Evolutionary conservation across 2,113 vertebrate genomes (phyloP).

Genomic region (Paramisgurnus dabryanus): DNA sequence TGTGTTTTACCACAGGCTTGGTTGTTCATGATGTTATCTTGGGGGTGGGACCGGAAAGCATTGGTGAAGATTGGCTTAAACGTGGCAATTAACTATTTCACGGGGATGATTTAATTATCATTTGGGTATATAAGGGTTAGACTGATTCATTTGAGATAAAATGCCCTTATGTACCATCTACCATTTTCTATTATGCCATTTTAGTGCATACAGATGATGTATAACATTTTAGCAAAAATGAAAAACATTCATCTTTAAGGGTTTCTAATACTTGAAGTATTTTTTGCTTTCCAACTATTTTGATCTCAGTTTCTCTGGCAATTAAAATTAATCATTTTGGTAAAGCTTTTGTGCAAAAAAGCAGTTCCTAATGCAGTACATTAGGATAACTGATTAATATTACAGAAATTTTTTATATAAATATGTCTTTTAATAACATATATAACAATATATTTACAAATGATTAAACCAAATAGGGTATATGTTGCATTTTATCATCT

Average conservation of each 20-base stretch:
- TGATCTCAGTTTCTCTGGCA: neutral
- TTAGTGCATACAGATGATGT: neutral
- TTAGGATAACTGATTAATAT: too few species aligned
- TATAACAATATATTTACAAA: too few species aligned
- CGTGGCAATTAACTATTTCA: neutral
- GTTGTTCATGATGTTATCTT: constrained; percentile 1
- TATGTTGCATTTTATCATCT: too few species aligned
- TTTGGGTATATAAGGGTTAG: too few species aligned
- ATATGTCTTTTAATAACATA: too few species aligned
- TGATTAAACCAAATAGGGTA: too few species aligned
- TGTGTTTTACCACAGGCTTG: neutral
- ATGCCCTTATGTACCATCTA: neutral
- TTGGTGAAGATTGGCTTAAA: neutral
- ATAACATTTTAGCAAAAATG: neutral
- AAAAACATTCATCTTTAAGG: neutral
- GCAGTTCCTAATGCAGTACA: too few species aligned
- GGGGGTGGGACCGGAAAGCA: neutral
- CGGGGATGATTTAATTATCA: neutral
- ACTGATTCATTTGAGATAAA: neutral
- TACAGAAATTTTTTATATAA: too few species aligned
- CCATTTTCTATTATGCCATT: neutral
- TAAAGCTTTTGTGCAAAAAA: too few species aligned
- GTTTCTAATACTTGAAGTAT: neutral
- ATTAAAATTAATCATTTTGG: too few species aligned
- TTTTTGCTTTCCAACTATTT: neutral